phyloP scores from a whole-genome alignment of 2,113 vertebrate genomes.

The Tauraco erythrolophus region DNA sequence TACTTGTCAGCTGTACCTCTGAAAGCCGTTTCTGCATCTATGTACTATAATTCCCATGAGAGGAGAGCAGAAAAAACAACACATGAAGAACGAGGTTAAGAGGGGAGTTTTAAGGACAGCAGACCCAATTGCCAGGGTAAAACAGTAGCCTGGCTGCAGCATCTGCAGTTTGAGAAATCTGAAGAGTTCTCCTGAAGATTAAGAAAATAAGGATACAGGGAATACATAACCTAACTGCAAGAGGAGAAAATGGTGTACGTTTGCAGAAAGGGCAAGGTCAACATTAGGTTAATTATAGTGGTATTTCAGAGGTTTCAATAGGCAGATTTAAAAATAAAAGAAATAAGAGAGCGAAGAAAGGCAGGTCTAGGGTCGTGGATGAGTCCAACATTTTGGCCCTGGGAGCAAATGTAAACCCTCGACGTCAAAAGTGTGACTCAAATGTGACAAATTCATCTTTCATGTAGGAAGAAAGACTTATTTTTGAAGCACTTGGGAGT shows the following conservation, averaged over 20 bases:
- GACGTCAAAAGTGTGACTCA: neutral
- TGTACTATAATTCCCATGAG: neutral
- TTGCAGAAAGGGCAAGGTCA: neutral
- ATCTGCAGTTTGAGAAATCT: neutral
- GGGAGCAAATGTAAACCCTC: neutral
- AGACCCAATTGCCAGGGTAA: neutral
- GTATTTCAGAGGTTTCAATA: neutral
- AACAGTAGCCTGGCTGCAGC: neutral
- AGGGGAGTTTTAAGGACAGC: neutral
- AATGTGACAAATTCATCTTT: neutral
- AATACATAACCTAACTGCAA: neutral
- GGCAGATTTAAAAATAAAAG: neutral
- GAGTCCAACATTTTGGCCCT: neutral
- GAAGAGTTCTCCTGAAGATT: neutral
- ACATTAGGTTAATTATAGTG: neutral
- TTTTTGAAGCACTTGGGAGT: conserved; percentile 4
- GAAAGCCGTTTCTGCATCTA: neutral
- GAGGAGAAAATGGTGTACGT: neutral
- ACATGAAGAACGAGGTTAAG: neutral
- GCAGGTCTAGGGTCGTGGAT: neutral
- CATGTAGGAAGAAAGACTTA: neutral
- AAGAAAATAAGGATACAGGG: neutral
- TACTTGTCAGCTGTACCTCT: neutral
- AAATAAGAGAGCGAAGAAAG: neutral
- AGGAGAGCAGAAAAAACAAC: neutral